Base-by-base conservation (phyloP, 2,888 invertebrate species). In the Drosophila paracracens region DNA sequence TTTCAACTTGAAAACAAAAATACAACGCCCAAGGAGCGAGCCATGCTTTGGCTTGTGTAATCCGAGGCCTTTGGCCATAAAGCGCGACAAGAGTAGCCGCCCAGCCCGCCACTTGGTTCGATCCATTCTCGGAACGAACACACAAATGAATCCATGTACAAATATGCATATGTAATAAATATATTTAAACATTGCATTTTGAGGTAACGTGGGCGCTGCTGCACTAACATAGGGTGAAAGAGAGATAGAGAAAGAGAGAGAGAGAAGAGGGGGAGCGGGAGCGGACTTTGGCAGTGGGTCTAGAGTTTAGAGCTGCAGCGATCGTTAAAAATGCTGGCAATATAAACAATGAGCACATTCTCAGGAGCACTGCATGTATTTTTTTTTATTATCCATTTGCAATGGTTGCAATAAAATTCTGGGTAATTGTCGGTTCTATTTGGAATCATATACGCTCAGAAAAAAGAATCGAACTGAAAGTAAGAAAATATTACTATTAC, bases 41-140 rank as follows among this genome's bases (percentile, higher is more conserved):
- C 57, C 65, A 70, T 67, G 63, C 56, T 65, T 66, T 40, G 58
- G 56, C 4, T 69, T 78, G 72, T 86, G 83, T 88, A 84, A 84
- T 81, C 78, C 58, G 83, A 83, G 75, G 79, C 86, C 89, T 74
- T 70, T 69, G 81, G 62, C 62, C 81, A 81, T 83, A 88, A 83
- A 82, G 36, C 58, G 72, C 71, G 50, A 65, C 53, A 59, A 10
- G 29, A 70, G 61, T 21, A 18, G 36, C 6, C 11, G 36, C 25
- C 25, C 58, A 53, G 67, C 61, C 54, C 40, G 38, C 27, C 36
- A 58, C 54, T 52, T 31, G 40, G 38, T 36, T 38, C 70, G 62
- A 57, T 52, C 38, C 54, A 40, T 66, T 33, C 65, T 8, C 52
- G 16, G 51, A 56, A 54, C 46, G 46, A 31, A 52, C 25, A 46